Evolutionary conservation across 2,797 vertebrate species (phyloP), one percentile per base, ranked within the genome.

Genomic region (Propithecus perrieri): DNA sequence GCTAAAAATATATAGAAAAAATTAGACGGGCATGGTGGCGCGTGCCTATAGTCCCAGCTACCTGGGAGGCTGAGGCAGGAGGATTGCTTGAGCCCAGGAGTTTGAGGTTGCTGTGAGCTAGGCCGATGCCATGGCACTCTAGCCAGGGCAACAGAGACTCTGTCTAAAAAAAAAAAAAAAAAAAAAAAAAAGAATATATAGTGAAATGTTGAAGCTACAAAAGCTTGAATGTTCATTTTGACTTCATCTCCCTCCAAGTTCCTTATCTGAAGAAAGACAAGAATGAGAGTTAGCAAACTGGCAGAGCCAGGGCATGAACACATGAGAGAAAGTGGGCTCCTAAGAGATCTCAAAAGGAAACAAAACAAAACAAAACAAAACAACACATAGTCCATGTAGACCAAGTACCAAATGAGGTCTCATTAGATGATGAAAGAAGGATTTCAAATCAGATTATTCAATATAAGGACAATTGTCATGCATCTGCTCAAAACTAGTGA

Each of bases 391-490:
- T n/a, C 22, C 76, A 71, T 33, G 26, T 50, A 76, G 43, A 71
- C 22, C 2, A 71, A 89, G 15, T 17, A 53, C 7, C 7, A 89
- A 72, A 46, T 65, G 20, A 48, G 2, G 65, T 67, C n/a, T 59
- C 89, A 18, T 72, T 83, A 80, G 20, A 85, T 85, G 33, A 80
- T 74, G 4, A 95, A 71, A 67, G n/a, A 80, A 20, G 30, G 12
- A 93, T 85, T 96, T 93, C 50, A 96, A 93, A 24, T 80, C n/a
- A 85, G 10, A 80, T 48, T 79, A 65, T 74, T 89, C n/a, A 85
- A 89, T 38, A 61, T 67, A 76, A 43, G 26, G 28, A 59, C 7
- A 72, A 65, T n/a, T 57, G 15, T 90, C 22, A 50, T 17, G 78
- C 30, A 75, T 90, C 50, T 74, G 65, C 28, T 81, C 38, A 85